phyloP scores from a whole-genome alignment of 2,113 vertebrate genomes.

The Laterallus jamaicensis region DNA sequence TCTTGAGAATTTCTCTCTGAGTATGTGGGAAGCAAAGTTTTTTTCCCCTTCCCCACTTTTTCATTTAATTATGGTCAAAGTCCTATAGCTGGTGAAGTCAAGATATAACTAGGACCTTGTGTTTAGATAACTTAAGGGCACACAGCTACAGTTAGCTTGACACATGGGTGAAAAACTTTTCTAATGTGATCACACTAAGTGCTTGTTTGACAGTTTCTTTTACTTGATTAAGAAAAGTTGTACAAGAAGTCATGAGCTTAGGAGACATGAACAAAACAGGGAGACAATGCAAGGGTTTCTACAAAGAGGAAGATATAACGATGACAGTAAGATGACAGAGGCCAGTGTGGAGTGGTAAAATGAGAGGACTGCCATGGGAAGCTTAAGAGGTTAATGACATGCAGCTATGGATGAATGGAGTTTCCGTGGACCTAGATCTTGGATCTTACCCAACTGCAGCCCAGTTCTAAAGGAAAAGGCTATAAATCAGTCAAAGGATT shows the following conservation, averaged over 20 bases:
- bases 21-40: not conserved
- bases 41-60: not conserved
- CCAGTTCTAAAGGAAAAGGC: not conserved
- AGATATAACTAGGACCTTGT: not conserved
- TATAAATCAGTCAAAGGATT: constrained; percentile 22
- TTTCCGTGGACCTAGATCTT: not conserved
- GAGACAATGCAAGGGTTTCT: not conserved
- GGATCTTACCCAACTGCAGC: not conserved
- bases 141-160: not conserved
- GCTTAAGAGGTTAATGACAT: not conserved
- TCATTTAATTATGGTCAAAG: not conserved
- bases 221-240: not conserved
- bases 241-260: not conserved
- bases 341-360: not conserved
- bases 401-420: not conserved
- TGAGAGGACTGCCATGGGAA: not conserved
- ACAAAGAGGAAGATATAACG: not conserved
- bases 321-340: not conserved
- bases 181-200: not conserved
- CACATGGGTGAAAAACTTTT: not conserved
- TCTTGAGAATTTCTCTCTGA: not conserved
- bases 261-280: not conserved
- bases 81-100: not conserved
- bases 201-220: not conserved
- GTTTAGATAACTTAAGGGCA: constrained; percentile 14